Conservation (phyloP, 2,113 vertebrate genomes). For the Rhegmatorhina hoffmannsi region DNA sequence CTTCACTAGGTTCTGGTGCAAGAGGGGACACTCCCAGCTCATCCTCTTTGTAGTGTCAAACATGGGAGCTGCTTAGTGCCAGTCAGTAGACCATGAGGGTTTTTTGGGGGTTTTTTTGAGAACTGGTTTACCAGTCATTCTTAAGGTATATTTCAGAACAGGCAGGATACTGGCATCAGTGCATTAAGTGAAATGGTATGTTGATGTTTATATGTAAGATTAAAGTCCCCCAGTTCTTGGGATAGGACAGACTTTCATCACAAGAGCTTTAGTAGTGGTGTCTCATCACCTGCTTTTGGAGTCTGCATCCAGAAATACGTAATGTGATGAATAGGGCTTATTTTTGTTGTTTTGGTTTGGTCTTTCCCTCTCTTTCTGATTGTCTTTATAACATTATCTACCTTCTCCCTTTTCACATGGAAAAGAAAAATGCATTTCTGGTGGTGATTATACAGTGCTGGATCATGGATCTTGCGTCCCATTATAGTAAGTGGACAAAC, state of each 20-base stretch:
- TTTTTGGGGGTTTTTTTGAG: background rate
- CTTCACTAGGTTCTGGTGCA: background rate
- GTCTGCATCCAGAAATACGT: conserved; percentile 12
- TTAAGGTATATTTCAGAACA: background rate
- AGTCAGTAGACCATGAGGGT: background rate
- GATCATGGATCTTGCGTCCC: conserved; percentile 55
- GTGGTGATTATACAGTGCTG: conserved; percentile 53
- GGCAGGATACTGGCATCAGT: conserved; percentile 44
- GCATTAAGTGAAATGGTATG: background rate
- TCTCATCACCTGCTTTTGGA: conserved; percentile 52
- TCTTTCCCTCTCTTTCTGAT: background rate
- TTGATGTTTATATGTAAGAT: conserved; percentile 9
- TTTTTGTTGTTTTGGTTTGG: background rate
- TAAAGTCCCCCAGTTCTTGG: conserved; percentile 37
- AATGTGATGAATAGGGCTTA: background rate
- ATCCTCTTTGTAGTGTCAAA: background rate
- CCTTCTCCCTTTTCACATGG: conserved; percentile 33
- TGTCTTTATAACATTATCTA: conserved; percentile 67
- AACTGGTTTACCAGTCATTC: background rate
- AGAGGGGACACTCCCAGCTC: background rate
- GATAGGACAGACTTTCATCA: conserved; percentile 35
- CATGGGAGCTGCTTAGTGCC: background rate
- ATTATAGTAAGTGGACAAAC: conserved; percentile 60
- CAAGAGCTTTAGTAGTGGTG: conserved; percentile 38
- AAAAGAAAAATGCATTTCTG: conserved; percentile 41